Percentiles rank a stretch among this genome's conserved stretches.
Evolutionary conservation across 2,888 invertebrate species (phyloP).

Genomic region (Drosophila gaucha): DNA sequence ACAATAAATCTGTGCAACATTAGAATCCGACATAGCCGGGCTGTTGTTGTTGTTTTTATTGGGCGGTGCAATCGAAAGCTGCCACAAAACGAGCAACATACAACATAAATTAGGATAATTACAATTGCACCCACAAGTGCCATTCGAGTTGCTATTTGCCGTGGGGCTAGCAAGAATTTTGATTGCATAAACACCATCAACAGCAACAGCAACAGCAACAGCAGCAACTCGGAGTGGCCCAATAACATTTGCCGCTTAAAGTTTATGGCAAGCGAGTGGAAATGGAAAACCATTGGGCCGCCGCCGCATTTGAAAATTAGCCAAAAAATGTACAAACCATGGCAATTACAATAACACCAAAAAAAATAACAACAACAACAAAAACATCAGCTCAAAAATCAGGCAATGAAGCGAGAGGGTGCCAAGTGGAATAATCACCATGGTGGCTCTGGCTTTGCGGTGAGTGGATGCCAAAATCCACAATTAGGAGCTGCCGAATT

Average conservation of each 20-base stretch:
- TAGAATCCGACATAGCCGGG: slow-evolving; percentile 51
- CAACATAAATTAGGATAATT: slow-evolving; percentile 80
- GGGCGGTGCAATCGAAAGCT: slow-evolving; percentile 38
- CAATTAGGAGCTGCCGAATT: slow-evolving; percentile 67
- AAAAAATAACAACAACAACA: slow-evolving; percentile 17
- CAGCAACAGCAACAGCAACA: slow-evolving; percentile 19
- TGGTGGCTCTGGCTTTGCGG: slow-evolving; percentile 12
- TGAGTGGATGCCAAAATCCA: slow-evolving; percentile 28
- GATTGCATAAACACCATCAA: slow-evolving; percentile 72
- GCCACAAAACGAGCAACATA: slow-evolving; percentile 34
- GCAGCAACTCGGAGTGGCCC: slow-evolving; percentile 44
- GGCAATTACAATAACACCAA: slow-evolving; percentile 61
- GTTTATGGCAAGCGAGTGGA: slow-evolving; percentile 65
- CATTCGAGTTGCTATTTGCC: slow-evolving; percentile 55
- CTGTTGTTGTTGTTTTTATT: background rate
- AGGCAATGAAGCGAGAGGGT: slow-evolving; percentile 34
- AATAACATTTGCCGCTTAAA: slow-evolving; percentile 54
- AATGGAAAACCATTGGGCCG: slow-evolving; percentile 64
- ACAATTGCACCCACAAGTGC: slow-evolving; percentile 81
- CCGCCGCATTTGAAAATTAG: slow-evolving; percentile 65
- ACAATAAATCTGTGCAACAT: slow-evolving; percentile 71
- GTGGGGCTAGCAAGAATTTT: slow-evolving; percentile 69
- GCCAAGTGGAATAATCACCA: slow-evolving; percentile 39
- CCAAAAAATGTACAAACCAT: slow-evolving; percentile 41
- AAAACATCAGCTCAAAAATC: slow-evolving; percentile 14